phyloP scores from a whole-genome alignment of 64 coral and sea anemone genomes.

The Montipora capricornis region DNA sequence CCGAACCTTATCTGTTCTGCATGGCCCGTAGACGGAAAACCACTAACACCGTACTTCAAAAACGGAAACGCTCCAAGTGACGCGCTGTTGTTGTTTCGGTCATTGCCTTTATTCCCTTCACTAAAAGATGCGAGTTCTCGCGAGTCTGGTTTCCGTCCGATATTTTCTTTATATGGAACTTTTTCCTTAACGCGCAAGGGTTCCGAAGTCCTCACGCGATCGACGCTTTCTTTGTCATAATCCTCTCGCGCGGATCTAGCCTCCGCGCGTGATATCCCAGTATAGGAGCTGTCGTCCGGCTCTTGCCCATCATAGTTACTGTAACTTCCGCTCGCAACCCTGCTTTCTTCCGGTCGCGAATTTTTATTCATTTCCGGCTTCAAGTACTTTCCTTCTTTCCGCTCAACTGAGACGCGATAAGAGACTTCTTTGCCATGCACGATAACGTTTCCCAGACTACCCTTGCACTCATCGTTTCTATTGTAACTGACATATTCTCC shows the following conservation, averaged over 20 bases:
- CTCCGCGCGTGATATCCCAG: neutral
- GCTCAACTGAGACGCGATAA: constrained; percentile 29
- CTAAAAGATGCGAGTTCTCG: constrained; percentile 23
- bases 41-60: constrained; percentile 25
- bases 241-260: neutral
- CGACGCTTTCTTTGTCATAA: neutral
- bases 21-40: constrained; percentile 28
- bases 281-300: neutral
- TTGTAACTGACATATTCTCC: constrained; percentile 88
- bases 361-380: neutral
- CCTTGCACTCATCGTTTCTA: constrained; percentile 68
- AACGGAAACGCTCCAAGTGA: constrained; percentile 32
- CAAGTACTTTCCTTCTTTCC: constrained; percentile 25
- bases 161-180: constrained; percentile 1
- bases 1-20: constrained; percentile 67
- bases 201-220: constrained; percentile 5
- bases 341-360: constrained; percentile 6
- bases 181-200: constrained; percentile 1
- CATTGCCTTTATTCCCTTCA: constrained; percentile 67
- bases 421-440: constrained; percentile 16
- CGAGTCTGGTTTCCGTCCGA: neutral
- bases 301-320: constrained; percentile 19
- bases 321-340: neutral
- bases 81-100: constrained; percentile 80
- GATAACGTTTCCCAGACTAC: constrained; percentile 12